A percentile compares a stretch with the other conserved stretches of the same genome.
Evolutionary conservation across 1,140 invertebrate species (phyloP).

Genomic region (Drosophila hydei): DNA sequence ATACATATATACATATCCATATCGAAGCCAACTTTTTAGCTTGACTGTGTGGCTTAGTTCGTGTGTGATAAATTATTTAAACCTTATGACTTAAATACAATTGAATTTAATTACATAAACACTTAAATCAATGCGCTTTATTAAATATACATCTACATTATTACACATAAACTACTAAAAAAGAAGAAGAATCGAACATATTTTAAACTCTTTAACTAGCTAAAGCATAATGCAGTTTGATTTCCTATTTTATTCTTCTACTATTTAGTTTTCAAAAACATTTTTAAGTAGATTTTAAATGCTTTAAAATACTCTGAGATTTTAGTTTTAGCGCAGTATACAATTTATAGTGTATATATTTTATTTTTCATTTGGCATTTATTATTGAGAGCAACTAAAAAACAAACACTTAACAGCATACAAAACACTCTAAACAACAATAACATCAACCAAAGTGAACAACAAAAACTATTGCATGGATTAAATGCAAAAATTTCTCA

Average conservation of each 20-base stretch:
- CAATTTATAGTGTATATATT: constrained; percentile 41
- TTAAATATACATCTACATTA: constrained; percentile 53
- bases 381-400: constrained; percentile 72
- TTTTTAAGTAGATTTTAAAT: constrained; percentile 39
- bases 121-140: constrained; percentile 61
- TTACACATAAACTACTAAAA: constrained; percentile 41
- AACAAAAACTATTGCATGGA: constrained; percentile 48
- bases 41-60: constrained; percentile 62
- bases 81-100: constrained; percentile 65
- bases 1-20: background rate
- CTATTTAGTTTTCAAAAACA: constrained; percentile 52
- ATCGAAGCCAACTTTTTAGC: constrained; percentile 31
- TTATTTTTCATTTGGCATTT: constrained; percentile 48
- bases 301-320: constrained; percentile 35
- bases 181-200: constrained; percentile 32
- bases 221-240: constrained; percentile 57
- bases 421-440: constrained; percentile 47
- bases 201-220: constrained; percentile 48
- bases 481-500: constrained; percentile 10
- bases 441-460: constrained; percentile 37
- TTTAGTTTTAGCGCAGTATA: constrained; percentile 38
- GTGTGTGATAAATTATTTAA: constrained; percentile 85
- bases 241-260: constrained; percentile 65
- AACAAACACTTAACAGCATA: constrained; percentile 64
- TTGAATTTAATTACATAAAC: constrained; percentile 55